Conservation (phyloP, 2,888 invertebrate genomes). For the Bedellia somnulentella region DNA sequence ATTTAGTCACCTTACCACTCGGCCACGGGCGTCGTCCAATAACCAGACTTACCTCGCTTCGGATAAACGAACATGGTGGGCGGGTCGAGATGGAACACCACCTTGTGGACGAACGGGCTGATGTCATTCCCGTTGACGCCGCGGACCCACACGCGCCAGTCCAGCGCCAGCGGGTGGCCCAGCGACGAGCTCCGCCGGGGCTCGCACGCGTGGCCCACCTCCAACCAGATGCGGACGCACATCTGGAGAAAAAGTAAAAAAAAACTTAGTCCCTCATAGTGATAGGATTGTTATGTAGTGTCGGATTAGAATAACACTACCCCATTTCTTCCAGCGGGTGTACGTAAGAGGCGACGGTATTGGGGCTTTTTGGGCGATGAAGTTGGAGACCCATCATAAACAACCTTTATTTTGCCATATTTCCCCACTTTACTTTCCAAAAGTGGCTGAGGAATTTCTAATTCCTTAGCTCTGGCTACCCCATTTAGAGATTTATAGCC, state of each 20-base stretch:
- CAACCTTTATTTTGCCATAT: too few relatives aligned
- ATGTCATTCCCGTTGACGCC: constrained; percentile 41
- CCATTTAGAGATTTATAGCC: too few relatives aligned
- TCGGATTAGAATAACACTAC: too few relatives aligned
- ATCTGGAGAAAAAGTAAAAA: constrained; percentile 21
- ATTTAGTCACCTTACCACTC: too few relatives aligned
- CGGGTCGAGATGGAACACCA: constrained; percentile 44
- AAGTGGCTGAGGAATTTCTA: too few relatives aligned
- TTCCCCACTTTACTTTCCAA: too few relatives aligned
- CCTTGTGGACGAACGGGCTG: constrained; percentile 49
- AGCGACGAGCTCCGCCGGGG: constrained; percentile 31
- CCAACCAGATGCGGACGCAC: constrained; percentile 54
- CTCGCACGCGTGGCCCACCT: constrained; percentile 49
- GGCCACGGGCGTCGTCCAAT: too few relatives aligned
- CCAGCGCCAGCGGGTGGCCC: constrained; percentile 40
- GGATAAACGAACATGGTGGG: constrained; percentile 46
- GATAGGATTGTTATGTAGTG: not conserved
- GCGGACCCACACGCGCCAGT: constrained; percentile 53
- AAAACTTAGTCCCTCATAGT: not conserved
- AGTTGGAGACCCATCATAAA: too few relatives aligned
- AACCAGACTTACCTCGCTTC: constrained; percentile 32
- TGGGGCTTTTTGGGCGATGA: too few relatives aligned
- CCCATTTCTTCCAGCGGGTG: too few relatives aligned
- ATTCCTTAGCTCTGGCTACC: too few relatives aligned
- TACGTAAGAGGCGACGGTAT: too few relatives aligned